These are phyloP conservation scores for Drosophila simulans DNA, from an alignment of 1,140 invertebrate genomes.

Conservation along the genomic window DNA sequence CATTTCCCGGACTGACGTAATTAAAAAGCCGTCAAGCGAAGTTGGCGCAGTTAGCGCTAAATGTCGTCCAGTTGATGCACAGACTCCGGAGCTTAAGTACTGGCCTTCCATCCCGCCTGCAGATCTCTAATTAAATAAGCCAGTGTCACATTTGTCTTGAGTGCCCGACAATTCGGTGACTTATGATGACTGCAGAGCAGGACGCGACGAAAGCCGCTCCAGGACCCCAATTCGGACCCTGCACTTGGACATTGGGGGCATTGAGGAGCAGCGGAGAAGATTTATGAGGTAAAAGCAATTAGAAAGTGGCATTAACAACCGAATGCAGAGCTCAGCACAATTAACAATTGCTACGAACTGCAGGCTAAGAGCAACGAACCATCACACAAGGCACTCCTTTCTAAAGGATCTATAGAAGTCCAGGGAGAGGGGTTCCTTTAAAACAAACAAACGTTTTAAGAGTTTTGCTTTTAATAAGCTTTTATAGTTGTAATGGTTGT, in stretches of 20 bases:
- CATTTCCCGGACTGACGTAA: conserved; percentile 67
- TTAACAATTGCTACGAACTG: conserved; percentile 56
- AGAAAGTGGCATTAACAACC: conserved; percentile 77
- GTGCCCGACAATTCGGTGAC: conserved; percentile 77
- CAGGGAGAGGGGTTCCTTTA: no score
- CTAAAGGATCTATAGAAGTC: no score
- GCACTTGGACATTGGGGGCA: conserved; percentile 7
- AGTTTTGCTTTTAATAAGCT: no score
- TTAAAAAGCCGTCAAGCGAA: conserved; percentile 77
- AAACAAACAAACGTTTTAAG: no score
- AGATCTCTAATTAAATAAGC: conserved; percentile 78
- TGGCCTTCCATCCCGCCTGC: conserved; percentile 46
- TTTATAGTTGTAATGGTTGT: neutral
- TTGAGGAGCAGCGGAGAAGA: conserved; percentile 40
- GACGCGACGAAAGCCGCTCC: conserved; percentile 29
- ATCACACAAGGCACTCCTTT: no score
- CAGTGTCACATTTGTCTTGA: conserved; percentile 78
- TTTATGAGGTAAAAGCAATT: conserved; percentile 82
- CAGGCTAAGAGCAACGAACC: neutral
- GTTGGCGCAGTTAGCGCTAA: conserved; percentile 61
- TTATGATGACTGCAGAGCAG: conserved; percentile 72
- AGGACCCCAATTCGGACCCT: neutral
- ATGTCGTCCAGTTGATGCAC: conserved; percentile 79
- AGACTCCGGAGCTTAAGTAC: conserved; percentile 56
- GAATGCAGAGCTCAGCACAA: conserved; percentile 54